phyloP scores from a whole-genome alignment of 2,113 vertebrate species.

The Erythrocebus patas region DNA sequence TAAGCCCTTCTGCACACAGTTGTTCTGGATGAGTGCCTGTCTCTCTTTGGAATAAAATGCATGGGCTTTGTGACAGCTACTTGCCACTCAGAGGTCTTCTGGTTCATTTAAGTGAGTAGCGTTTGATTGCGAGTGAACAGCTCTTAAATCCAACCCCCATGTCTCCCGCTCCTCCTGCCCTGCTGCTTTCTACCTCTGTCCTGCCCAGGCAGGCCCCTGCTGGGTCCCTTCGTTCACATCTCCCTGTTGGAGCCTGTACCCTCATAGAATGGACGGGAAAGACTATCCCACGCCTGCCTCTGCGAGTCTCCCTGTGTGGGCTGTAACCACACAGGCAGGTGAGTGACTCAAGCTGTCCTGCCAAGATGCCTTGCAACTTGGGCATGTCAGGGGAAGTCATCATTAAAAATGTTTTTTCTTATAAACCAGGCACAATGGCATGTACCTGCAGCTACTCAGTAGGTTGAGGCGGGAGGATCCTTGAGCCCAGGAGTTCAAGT shows the following conservation, averaged over 20 bases:
- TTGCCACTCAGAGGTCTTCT: not conserved
- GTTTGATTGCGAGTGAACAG: not conserved
- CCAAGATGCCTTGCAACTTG: not conserved
- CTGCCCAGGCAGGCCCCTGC: not conserved
- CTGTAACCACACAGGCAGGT: not conserved
- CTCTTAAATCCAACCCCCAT: not conserved
- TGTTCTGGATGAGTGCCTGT: not conserved
- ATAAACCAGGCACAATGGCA: no score
- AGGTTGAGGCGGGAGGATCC: no score
- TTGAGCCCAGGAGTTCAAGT: no score
- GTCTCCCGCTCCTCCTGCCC: no score
- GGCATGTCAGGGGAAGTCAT: not conserved
- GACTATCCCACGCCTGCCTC: not conserved
- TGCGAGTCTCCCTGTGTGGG: not conserved
- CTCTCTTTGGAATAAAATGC: not conserved
- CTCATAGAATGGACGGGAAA: not conserved
- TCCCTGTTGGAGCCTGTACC: not conserved
- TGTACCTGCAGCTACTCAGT: no score
- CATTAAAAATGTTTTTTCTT: not conserved
- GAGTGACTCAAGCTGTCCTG: not conserved
- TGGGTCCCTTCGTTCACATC: not conserved
- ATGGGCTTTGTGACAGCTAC: not conserved
- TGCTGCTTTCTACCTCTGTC: not conserved
- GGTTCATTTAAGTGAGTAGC: not conserved
- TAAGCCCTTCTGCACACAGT: not conserved